Conservation (phyloP, 2,113 vertebrate species). For the Monopterus albus region DNA sequence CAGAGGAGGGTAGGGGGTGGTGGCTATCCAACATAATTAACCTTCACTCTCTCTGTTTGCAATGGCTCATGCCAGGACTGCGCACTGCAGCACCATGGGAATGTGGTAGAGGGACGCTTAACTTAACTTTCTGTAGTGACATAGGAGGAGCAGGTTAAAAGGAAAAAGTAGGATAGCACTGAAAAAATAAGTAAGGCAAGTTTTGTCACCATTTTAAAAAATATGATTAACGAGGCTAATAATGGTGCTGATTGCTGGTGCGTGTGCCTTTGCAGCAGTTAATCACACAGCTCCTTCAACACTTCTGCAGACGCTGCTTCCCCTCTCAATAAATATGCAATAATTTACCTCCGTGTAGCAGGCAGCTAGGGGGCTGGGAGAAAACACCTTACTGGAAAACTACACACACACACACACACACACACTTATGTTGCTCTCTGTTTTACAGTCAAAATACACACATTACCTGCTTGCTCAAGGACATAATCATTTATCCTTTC, state of each 20-base stretch:
- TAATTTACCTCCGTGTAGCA: constrained; percentile 90
- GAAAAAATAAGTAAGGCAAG: constrained; percentile 65
- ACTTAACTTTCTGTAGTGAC: constrained; percentile 55
- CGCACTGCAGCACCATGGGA: constrained; percentile 88
- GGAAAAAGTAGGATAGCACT: neutral
- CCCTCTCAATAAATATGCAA: constrained; percentile 92
- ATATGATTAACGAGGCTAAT: constrained; percentile 96
- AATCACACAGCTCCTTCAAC: constrained; percentile 87
- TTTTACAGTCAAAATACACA: constrained; percentile 56
- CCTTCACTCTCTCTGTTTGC: constrained; percentile 92
- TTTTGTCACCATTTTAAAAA: constrained; percentile 88
- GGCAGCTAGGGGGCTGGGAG: constrained; percentile 42
- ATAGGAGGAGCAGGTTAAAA: constrained; percentile 31
- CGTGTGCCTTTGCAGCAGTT: constrained; percentile 87
- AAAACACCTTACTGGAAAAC: constrained; percentile 51
- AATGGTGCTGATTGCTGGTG: constrained; percentile 91
- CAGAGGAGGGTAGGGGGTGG: constrained; percentile 87
- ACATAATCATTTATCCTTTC: constrained; percentile 43
- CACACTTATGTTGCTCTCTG: constrained; percentile 30
- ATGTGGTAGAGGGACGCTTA: constrained; percentile 84
- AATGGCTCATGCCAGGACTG: constrained; percentile 86
- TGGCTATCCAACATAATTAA: constrained; percentile 96
- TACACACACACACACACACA: constrained; percentile 36
- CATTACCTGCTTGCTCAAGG: constrained; percentile 46
- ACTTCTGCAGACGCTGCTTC: constrained; percentile 79